These are phyloP conservation scores for Chloropsis cyanopogon DNA, from an alignment of 2,113 vertebrate genomes.

Conservation along the genomic window DNA sequence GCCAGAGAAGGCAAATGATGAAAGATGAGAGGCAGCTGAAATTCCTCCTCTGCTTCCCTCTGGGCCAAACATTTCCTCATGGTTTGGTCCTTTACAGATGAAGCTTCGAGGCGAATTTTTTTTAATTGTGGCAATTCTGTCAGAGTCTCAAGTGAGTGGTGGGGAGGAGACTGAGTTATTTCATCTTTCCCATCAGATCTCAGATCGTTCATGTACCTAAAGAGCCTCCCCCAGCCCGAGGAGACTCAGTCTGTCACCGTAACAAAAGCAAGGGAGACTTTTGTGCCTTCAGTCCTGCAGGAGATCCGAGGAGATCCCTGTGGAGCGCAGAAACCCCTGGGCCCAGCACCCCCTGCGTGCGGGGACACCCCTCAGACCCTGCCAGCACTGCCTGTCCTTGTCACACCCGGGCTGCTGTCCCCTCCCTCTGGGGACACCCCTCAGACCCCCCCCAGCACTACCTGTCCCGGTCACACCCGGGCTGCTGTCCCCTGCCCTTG, in stretches of 20 bases:
- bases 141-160: conserved; percentile 69
- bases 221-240: conserved; percentile 37
- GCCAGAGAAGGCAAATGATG: conserved; percentile 46
- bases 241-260: conserved; percentile 25
- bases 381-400: too few relatives aligned
- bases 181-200: conserved; percentile 72
- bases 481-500: neutral
- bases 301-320: neutral
- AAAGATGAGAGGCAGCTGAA: conserved; percentile 69
- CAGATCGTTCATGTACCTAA: conserved; percentile 68
- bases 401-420: neutral
- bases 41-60: conserved; percentile 67
- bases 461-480: neutral
- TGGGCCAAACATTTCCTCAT: conserved; percentile 67
- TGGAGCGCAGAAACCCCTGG: accelerated
- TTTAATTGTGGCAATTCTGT: conserved; percentile 75
- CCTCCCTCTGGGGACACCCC: too few relatives aligned
- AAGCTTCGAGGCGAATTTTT: conserved; percentile 74
- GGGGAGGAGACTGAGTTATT: conserved; percentile 66
- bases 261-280: conserved; percentile 20
- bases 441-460: neutral
- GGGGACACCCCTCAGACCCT: neutral
- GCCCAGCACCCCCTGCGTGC: neutral
- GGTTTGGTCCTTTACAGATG: conserved; percentile 75
- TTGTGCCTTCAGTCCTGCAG: neutral